Evolutionary conservation across 2,797 vertebrate species (phyloP), one percentile per base, ranked within the genome.

Genomic region (Halcyon smyrnensis): DNA sequence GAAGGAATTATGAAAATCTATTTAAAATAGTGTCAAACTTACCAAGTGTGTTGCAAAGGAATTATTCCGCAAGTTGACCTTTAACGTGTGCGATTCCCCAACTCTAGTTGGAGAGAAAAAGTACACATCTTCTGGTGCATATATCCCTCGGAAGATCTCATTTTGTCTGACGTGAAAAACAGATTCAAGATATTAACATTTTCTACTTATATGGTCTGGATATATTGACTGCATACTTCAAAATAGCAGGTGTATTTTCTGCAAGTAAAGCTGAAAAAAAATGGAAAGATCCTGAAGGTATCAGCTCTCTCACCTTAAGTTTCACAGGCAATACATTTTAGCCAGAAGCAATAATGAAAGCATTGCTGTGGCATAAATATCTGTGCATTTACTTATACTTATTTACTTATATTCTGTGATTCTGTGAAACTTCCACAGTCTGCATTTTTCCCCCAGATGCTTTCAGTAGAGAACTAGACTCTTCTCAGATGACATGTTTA

Each of bases 61-160:
- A 97, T 98, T 99, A 98, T 99, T 99, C 86, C 99, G 95, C 96
- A 99, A 96, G 97, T 99, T 99, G 95, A 99, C 98, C 97, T 99
- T 99, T 94, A 99, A 83, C 0, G 98, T 98, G 96, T 98, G 98
- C 48, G 98, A 98, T 92, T 99, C 98, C 11, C 99, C 99, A 77
- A 98, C 96, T 90, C 79, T 97, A 34, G 99, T 99, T 85, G 97
- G 89, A 80, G 98, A 98, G 94, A 99, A 99, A 11, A 93, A 89
- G 84, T 99, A 99, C 32, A 98, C 54, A 8, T 99, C 98, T 95
- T 99, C 98, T 37, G 99, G 99, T 28, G 98, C 98, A 88, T 99
- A 99, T 12, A 99, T 97, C 1, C 99, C 98, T 62, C 97, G 92
- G 46, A 91, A 91, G 2, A 91, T n/a, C 68, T 98, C 98, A 74